Conservation (phyloP, 1,140 invertebrate genomes). For the Drosophila novamexicana region DNA sequence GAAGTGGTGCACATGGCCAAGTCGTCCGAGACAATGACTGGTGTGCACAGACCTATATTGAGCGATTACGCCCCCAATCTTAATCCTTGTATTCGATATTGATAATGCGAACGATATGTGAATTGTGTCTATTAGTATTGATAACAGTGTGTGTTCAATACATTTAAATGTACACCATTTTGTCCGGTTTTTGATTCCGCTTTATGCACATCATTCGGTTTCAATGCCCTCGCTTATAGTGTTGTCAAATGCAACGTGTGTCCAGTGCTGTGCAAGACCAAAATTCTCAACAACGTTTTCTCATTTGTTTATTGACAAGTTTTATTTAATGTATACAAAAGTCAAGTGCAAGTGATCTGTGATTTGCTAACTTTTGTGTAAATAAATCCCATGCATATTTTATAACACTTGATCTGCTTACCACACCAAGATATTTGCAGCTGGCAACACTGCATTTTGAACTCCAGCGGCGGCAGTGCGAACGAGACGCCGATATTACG, state of each 20-base stretch:
- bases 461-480: slow-evolving; percentile 37
- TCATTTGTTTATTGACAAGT: slow-evolving; percentile 8
- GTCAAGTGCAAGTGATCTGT: background rate
- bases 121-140: slow-evolving; percentile 4
- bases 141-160: slow-evolving; percentile 13
- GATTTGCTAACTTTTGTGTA: background rate
- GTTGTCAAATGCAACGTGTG: slow-evolving; percentile 49
- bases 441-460: slow-evolving; percentile 56
- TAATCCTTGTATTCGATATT: background rate
- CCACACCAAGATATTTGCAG: background rate
- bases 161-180: slow-evolving; percentile 68
- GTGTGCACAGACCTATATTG: slow-evolving; percentile 30
- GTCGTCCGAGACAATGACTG: slow-evolving; percentile 35
- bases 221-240: slow-evolving; percentile 72
- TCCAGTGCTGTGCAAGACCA: slow-evolving; percentile 47
- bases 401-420: background rate
- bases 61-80: slow-evolving; percentile 12
- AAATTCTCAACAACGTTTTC: slow-evolving; percentile 1
- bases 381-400: background rate
- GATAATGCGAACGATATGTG: slow-evolving; percentile 8
- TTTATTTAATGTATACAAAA: background rate
- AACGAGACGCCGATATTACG: slow-evolving; percentile 56
- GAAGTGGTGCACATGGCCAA: slow-evolving; percentile 75
- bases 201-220: slow-evolving; percentile 72
- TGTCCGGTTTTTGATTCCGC: slow-evolving; percentile 76